phyloP scores from a whole-genome alignment of 2,113 vertebrate species.

The Pseudorasbora parva region DNA sequence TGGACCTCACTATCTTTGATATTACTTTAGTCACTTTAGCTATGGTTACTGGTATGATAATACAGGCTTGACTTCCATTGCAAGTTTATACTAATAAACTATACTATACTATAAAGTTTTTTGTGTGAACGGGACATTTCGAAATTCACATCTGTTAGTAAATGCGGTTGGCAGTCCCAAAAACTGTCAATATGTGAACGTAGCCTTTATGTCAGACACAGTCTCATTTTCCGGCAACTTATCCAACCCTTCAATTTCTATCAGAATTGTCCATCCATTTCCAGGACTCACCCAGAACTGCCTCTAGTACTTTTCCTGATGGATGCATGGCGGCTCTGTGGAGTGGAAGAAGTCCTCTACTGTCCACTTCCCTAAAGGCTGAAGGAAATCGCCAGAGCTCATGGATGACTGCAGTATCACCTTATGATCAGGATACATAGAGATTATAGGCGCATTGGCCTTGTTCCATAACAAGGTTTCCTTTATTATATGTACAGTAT shows the following conservation, averaged over 20 bases:
- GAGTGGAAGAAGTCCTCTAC: slow-evolving; percentile 81
- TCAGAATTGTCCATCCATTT: neutral
- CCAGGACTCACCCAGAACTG: slow-evolving; percentile 74
- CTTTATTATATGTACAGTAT: neutral
- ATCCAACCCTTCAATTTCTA: neutral
- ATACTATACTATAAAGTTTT: too few relatives aligned
- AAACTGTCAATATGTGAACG: too few relatives aligned
- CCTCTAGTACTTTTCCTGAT: slow-evolving; percentile 79
- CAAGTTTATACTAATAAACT: too few relatives aligned
- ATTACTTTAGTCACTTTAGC: too few relatives aligned
- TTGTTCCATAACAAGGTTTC: neutral
- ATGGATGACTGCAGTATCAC: slow-evolving; percentile 77
- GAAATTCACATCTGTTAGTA: too few relatives aligned
- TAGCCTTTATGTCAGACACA: slow-evolving; percentile 47
- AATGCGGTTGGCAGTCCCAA: too few relatives aligned
- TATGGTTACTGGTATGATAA: too few relatives aligned
- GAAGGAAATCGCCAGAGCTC: slow-evolving; percentile 74
- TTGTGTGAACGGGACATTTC: too few relatives aligned
- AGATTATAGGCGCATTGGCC: neutral
- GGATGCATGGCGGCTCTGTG: slow-evolving; percentile 77
- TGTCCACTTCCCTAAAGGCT: slow-evolving; percentile 82
- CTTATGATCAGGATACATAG: slow-evolving; percentile 57
- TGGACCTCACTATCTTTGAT: too few relatives aligned
- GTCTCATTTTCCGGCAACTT: slow-evolving; percentile 52
- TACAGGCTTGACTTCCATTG: too few relatives aligned